Percentiles rank a stretch among this genome's conserved stretches.
Evolutionary conservation across 30 jellyfish, hydroid and myxozoan genomes (phyloP).

Genomic region (Catostylus mosaicus): DNA sequence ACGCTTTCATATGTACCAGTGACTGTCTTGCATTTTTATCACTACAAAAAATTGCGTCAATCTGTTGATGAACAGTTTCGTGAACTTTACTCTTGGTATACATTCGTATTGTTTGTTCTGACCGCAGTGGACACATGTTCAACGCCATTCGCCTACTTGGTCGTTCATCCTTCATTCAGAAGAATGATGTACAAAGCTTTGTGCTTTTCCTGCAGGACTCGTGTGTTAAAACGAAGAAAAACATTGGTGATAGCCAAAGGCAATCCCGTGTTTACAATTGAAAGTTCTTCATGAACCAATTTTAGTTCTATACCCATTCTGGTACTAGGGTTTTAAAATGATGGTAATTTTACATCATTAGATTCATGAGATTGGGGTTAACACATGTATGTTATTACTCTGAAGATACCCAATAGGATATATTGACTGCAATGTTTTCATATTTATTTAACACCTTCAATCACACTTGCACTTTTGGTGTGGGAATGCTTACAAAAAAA

Average conservation of each 20-base stretch:
- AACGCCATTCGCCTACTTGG: constrained; percentile 38
- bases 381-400: too few relatives aligned
- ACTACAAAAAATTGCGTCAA: neutral
- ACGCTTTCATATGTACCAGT: constrained; percentile 47
- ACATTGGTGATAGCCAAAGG: neutral
- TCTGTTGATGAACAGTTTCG: neutral
- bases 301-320: too few relatives aligned
- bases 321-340: too few relatives aligned
- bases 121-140: constrained; percentile 47
- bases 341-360: too few relatives aligned
- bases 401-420: too few relatives aligned
- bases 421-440: too few relatives aligned
- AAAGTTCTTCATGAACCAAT: neutral
- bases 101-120: constrained; percentile 25
- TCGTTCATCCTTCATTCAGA: constrained; percentile 37
- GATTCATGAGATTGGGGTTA: too few relatives aligned
- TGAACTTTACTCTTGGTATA: constrained; percentile 47
- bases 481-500: too few relatives aligned
- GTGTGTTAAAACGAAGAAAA: constrained; percentile 18
- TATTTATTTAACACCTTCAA: too few relatives aligned
- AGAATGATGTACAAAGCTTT: constrained; percentile 25
- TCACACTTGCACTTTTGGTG: too few relatives aligned
- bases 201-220: constrained; percentile 6
- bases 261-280: neutral
- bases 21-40: constrained; percentile 17